Evolutionary conservation across 2,113 vertebrate species (phyloP).

Genomic region (Indicator indicator): DNA sequence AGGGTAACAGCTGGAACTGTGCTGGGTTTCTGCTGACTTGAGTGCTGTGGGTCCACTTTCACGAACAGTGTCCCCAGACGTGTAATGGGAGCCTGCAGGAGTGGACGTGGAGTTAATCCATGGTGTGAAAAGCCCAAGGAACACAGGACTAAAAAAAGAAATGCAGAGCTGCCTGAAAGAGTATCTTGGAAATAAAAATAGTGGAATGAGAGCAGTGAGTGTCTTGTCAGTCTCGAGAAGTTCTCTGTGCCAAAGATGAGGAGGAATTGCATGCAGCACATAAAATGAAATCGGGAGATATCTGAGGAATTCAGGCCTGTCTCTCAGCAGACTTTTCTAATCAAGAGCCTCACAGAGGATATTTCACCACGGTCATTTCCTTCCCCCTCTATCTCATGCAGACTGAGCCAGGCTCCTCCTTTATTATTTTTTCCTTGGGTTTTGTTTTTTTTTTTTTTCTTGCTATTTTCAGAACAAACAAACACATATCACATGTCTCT

Average conservation of each 20-base stretch:
- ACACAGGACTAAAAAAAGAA: conserved; percentile 74
- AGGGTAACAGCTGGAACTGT: conserved; percentile 12
- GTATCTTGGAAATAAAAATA: conserved; percentile 78
- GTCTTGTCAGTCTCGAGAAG: conserved; percentile 70
- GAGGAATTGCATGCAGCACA: conserved; percentile 54
- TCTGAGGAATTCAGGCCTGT: conserved; percentile 67
- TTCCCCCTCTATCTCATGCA: not conserved
- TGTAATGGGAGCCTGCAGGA: conserved; percentile 40
- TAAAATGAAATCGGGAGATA: conserved; percentile 64
- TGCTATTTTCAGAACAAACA: conserved; percentile 5
- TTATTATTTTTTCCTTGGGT: not conserved
- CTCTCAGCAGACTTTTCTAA: conserved; percentile 67
- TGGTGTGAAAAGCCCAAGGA: conserved; percentile 59
- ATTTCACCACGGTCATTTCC: conserved; percentile 46
- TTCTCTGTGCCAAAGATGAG: conserved; percentile 60
- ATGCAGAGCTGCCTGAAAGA: conserved; percentile 70
- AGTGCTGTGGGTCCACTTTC: not conserved
- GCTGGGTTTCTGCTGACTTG: conserved; percentile 30
- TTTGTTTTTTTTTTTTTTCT: conserved; percentile 16
- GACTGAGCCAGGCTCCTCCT: conserved; percentile 16
- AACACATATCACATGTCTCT: not conserved
- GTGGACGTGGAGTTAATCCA: conserved; percentile 61
- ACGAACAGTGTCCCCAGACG: conserved; percentile 22
- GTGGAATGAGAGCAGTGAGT: conserved; percentile 72
- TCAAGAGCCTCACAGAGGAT: conserved; percentile 34